Evolutionary conservation across 2,113 vertebrate species (phyloP).

Genomic region (Pollimyrus isidori): DNA sequence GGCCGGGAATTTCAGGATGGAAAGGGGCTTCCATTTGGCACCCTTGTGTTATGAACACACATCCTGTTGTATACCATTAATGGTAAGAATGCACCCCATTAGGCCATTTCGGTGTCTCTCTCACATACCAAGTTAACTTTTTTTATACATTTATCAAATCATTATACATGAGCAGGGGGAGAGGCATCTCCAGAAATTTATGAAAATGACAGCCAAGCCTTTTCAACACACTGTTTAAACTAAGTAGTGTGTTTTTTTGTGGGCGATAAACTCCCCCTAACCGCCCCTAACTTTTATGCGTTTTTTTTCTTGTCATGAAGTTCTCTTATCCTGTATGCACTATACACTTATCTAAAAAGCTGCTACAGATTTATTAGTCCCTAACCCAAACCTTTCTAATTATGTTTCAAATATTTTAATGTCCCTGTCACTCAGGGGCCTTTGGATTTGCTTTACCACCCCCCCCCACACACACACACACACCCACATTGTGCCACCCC

Average conservation of each 20-base stretch:
- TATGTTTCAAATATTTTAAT: neutral
- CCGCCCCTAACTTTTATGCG: neutral
- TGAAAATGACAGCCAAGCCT: neutral
- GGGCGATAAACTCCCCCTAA: neutral
- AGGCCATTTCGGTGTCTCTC: neutral
- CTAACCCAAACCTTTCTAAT: neutral
- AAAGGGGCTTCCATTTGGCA: neutral
- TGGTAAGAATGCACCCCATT: neutral
- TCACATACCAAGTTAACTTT: neutral
- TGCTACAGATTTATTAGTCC: neutral
- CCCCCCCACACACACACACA: too few species aligned
- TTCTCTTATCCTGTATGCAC: neutral
- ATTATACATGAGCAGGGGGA: neutral
- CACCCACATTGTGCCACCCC: neutral
- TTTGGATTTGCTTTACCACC: neutral
- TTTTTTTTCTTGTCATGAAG: neutral
- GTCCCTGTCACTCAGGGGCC: neutral
- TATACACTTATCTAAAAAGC: neutral
- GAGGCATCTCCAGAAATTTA: neutral
- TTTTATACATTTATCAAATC: neutral
- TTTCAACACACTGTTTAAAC: neutral
- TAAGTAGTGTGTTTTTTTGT: neutral
- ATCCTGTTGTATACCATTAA: neutral
- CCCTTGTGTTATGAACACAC: neutral
- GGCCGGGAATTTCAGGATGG: neutral